phyloP scores from a whole-genome alignment of 2,888 invertebrate species.

The Drosophila hamatofila region DNA sequence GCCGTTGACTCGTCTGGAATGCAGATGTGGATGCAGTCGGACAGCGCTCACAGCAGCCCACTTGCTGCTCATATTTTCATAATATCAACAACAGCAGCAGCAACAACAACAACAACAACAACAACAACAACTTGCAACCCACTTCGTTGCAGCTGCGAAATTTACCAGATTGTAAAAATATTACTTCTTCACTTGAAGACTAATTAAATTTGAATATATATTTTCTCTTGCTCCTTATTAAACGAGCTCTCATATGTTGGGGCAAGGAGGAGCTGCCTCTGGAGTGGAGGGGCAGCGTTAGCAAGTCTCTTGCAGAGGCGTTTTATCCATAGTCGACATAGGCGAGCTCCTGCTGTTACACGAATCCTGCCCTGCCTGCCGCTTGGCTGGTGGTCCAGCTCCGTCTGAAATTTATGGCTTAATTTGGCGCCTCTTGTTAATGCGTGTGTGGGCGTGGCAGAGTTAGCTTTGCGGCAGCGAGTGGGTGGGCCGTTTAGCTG shows the following conservation, averaged over 20 bases:
- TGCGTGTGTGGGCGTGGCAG: constrained; percentile 67
- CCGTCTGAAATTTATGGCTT: constrained; percentile 73
- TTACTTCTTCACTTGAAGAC: constrained; percentile 82
- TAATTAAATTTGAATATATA: constrained; percentile 82
- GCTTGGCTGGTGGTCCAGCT: constrained; percentile 71
- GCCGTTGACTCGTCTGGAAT: constrained; percentile 74
- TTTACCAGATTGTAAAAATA: constrained; percentile 76
- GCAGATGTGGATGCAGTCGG: constrained; percentile 69
- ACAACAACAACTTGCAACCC: constrained; percentile 40
- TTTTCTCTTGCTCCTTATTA: constrained; percentile 48
- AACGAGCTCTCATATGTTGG: constrained; percentile 38
- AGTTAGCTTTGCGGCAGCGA: constrained; percentile 19
- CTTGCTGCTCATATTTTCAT: constrained; percentile 71
- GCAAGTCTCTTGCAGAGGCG: constrained; percentile 55
- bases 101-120: constrained; percentile 39
- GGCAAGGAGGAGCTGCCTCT: too few relatives aligned
- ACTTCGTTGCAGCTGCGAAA: constrained; percentile 77
- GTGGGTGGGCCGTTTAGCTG: constrained; percentile 66
- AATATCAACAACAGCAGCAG: constrained; percentile 55
- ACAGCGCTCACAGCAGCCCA: constrained; percentile 64
- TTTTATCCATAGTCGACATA: constrained; percentile 36
- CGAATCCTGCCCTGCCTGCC: constrained; percentile 9
- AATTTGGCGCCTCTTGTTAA: constrained; percentile 76
- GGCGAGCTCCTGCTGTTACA: constrained; percentile 62
- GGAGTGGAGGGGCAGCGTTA: constrained; percentile 27